A percentile compares a stretch with the other conserved stretches of the same genome.
Conservation (phyloP, 2,888 invertebrate species). For the Eristalis arbustorum region DNA sequence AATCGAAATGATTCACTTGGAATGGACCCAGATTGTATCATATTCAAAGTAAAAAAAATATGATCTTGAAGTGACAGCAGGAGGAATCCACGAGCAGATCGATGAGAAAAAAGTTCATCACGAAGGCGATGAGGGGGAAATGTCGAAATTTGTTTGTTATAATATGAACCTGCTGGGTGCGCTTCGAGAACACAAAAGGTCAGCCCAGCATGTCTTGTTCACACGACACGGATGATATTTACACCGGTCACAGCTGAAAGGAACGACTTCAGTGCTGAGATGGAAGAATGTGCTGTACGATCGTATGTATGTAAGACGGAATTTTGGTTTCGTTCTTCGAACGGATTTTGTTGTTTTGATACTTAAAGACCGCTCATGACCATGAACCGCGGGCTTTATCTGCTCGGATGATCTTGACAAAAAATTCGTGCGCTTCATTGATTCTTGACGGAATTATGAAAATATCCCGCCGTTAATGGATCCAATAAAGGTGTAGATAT, state of each 20-base stretch:
- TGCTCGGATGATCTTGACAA: conserved; percentile 49
- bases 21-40: conserved; percentile 25
- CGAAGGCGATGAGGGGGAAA: conserved; percentile 65
- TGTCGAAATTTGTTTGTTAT: conserved; percentile 69
- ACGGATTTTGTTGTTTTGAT: conserved; percentile 4
- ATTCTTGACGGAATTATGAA: conserved; percentile 64
- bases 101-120: conserved; percentile 57
- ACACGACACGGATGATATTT: conserved; percentile 63
- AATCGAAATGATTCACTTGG: conserved; percentile 62
- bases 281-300: conserved; percentile 3
- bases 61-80: conserved; percentile 69
- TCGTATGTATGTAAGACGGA: not conserved
- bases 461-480: conserved; percentile 42
- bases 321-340: conserved; percentile 22
- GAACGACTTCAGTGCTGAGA: conserved; percentile 21
- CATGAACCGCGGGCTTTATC: conserved; percentile 53
- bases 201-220: conserved; percentile 63
- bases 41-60: conserved; percentile 28
- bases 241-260: conserved; percentile 53
- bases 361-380: conserved; percentile 39
- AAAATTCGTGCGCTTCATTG: conserved; percentile 54
- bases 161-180: conserved; percentile 64
- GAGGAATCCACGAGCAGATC: conserved; percentile 45
- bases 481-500: not conserved
- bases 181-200: conserved; percentile 67